Conservation (phyloP, 2,113 vertebrate genomes). For the Malurus melanocephalus region DNA sequence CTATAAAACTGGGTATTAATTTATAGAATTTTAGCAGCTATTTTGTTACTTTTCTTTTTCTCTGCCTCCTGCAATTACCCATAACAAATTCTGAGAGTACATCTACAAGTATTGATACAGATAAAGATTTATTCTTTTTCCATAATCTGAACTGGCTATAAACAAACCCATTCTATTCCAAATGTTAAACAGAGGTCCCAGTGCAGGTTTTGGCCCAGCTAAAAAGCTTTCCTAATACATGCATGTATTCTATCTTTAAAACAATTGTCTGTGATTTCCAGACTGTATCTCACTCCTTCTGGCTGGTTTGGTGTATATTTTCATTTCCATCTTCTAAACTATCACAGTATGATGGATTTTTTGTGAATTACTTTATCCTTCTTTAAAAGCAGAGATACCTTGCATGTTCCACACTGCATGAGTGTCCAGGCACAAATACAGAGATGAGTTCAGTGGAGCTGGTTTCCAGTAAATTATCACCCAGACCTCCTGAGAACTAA, state of each 20-base stretch:
- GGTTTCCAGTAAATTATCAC: not conserved
- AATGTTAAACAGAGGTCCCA: not conserved
- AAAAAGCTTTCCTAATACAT: not conserved
- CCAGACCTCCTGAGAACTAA: not conserved
- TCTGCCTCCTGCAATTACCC: not conserved
- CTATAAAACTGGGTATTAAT: not conserved
- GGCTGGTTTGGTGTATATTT: not conserved
- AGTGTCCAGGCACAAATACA: not conserved
- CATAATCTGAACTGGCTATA: not conserved
- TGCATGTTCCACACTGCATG: accelerated
- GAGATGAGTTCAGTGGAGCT: not conserved
- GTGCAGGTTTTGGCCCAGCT: not conserved
- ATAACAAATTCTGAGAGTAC: not conserved
- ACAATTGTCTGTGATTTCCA: not conserved
- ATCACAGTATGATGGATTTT: not conserved
- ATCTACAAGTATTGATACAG: not conserved
- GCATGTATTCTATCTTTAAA: not conserved
- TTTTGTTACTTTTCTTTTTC: not conserved
- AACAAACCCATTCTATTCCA: not conserved
- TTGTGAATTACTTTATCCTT: not conserved
- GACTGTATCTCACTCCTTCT: not conserved
- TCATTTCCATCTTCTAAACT: not conserved
- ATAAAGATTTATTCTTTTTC: not conserved
- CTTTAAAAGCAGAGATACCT: not conserved
- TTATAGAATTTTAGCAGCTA: not conserved